These are phyloP conservation scores for Amphimallon solstitiale DNA, from an alignment of 2,888 invertebrate species.

Conservation along the genomic window DNA sequence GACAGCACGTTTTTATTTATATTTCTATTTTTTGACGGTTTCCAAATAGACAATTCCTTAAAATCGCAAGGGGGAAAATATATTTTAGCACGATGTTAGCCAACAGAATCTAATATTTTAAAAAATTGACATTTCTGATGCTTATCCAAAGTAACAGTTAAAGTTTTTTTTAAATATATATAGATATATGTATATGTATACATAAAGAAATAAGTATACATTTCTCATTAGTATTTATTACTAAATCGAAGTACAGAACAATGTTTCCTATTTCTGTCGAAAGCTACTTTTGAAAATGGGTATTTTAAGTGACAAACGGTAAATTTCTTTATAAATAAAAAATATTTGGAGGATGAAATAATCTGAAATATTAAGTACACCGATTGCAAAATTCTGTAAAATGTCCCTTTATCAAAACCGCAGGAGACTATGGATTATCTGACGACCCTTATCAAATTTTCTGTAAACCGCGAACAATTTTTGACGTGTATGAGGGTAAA, in stretches of 20 bases:
- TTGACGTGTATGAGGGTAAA: slow-evolving; percentile 59
- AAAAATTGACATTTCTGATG: too few species aligned
- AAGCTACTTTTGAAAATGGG: too few species aligned
- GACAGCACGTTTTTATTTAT: not conserved
- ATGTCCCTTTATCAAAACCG: slow-evolving; percentile 4
- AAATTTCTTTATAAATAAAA: slow-evolving; percentile 22
- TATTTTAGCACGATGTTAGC: not conserved
- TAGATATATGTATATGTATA: not conserved
- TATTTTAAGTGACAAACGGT: not conserved
- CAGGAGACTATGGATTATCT: not conserved
- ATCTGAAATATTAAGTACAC: slow-evolving; percentile 18
- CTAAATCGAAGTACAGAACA: too few species aligned
- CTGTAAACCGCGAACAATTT: slow-evolving; percentile 63
- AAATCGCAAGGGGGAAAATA: not conserved
- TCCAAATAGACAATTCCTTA: not conserved
- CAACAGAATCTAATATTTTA: too few species aligned
- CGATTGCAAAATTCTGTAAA: slow-evolving; percentile 27
- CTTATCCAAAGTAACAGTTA: too few species aligned
- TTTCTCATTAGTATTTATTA: too few species aligned
- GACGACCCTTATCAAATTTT: slow-evolving; percentile 59
- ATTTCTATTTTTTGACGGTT: not conserved
- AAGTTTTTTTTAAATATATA: too few species aligned
- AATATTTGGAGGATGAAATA: not conserved
- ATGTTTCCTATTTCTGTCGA: too few species aligned
- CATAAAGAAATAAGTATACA: too few species aligned